A percentile compares a stretch with the other conserved stretches of the same genome.
Evolutionary conservation across 2,888 invertebrate species (phyloP).

Genomic region (Melolontha melolontha): DNA sequence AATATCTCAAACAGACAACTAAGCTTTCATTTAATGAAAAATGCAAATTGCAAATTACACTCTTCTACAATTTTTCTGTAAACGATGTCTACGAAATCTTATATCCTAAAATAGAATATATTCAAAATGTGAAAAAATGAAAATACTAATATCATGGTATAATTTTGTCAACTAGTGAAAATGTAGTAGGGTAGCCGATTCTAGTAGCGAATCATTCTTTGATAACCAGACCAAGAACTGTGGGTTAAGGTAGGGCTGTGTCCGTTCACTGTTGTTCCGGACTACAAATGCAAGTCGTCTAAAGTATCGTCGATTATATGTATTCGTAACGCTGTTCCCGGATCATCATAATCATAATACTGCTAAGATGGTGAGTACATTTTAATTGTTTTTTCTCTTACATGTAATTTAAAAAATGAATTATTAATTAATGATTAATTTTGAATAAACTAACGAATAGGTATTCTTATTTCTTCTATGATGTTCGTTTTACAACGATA

Average conservation of each 20-base stretch:
- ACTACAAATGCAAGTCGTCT: conserved; percentile 31
- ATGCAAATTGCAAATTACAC: too few species aligned
- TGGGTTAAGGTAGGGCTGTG: conserved; percentile 25
- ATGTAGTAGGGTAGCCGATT: not conserved
- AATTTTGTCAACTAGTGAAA: too few species aligned
- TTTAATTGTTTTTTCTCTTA: not conserved
- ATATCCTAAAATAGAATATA: too few species aligned
- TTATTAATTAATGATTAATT: not conserved
- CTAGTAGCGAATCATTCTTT: not conserved
- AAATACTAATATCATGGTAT: too few species aligned
- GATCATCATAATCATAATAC: conserved; percentile 11
- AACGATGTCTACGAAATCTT: too few species aligned
- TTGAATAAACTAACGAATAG: not conserved
- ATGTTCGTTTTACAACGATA: not conserved
- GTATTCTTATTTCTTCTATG: too few species aligned
- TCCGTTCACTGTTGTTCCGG: conserved; percentile 21
- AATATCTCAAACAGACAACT: too few species aligned
- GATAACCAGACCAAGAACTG: not conserved
- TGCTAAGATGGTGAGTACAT: conserved; percentile 25
- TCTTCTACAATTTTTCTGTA: too few species aligned
- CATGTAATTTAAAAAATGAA: not conserved
- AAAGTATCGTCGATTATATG: conserved; percentile 14
- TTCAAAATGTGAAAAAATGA: too few species aligned
- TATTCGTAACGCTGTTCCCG: conserved; percentile 17
- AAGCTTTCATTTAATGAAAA: too few species aligned